These are phyloP conservation scores for Plodia interpunctella DNA, from an alignment of 1,140 invertebrate species.

Conservation along the genomic window DNA sequence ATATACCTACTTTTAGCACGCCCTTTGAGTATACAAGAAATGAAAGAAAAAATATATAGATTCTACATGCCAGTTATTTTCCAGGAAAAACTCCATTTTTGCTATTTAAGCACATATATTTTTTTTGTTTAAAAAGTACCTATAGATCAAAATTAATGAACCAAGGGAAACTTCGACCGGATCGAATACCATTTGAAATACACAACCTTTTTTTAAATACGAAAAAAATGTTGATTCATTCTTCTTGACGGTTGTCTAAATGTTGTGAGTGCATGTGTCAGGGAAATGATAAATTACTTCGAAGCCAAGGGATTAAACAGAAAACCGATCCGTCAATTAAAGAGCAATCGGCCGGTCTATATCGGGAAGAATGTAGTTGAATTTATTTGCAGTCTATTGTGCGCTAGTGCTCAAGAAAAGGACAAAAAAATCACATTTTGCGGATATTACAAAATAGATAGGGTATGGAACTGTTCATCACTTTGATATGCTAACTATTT, in stretches of 20 bases:
- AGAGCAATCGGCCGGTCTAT: slow-evolving; percentile 9
- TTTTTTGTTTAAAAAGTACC: too few species aligned
- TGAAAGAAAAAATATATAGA: neutral
- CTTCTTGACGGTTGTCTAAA: neutral
- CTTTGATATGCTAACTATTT: too few species aligned
- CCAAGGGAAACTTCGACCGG: too few species aligned
- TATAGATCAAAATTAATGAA: too few species aligned
- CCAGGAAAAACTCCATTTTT: too few species aligned
- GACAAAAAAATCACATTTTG: slow-evolving; percentile 48
- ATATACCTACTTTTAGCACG: neutral
- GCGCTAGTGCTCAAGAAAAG: slow-evolving; percentile 24
- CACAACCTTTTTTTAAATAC: too few species aligned
- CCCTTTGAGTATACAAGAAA: neutral
- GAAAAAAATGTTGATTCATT: too few species aligned
- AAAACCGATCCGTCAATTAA: neutral
- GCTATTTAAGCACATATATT: too few species aligned
- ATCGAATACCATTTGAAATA: too few species aligned
- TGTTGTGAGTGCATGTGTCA: neutral
- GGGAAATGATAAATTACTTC: neutral
- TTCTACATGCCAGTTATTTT: too few species aligned
- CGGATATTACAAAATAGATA: slow-evolving; percentile 41
- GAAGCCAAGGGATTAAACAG: neutral
- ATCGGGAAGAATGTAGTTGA: slow-evolving; percentile 18
- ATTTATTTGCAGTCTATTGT: slow-evolving; percentile 20
- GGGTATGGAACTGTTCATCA: neutral